phyloP scores from a whole-genome alignment of 2,113 vertebrate genomes.

The Andinoacara biseriatus region DNA sequence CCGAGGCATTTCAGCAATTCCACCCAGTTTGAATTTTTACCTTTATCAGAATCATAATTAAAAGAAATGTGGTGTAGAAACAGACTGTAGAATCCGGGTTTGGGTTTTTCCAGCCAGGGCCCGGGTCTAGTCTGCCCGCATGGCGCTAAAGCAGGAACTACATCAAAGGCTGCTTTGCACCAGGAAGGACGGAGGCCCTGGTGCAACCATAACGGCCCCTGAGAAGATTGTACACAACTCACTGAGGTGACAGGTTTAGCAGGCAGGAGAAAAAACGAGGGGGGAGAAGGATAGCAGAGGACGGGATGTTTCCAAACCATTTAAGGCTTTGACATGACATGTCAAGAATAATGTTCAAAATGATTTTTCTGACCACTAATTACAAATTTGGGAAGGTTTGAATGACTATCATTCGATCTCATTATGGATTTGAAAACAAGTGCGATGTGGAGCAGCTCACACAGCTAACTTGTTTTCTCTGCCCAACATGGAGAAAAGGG shows the following conservation, averaged over 20 bases:
- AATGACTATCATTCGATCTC: conserved; percentile 8
- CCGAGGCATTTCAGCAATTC: not conserved
- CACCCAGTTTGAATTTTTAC: not conserved
- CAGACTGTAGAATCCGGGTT: not conserved
- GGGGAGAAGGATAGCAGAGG: not conserved
- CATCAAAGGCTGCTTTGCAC: conserved; percentile 59
- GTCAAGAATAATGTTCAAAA: conserved; percentile 17
- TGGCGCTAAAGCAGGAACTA: conserved; percentile 47
- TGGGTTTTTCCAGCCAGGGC: conserved; percentile 6
- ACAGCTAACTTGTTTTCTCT: conserved; percentile 31
- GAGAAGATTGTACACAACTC: conserved; percentile 67
- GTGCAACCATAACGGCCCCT: conserved; percentile 53
- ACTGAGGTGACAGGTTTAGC: conserved; percentile 68
- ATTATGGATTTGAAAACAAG: conserved; percentile 17
- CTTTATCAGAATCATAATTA: not conserved
- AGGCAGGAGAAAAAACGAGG: conserved; percentile 27
- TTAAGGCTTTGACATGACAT: conserved; percentile 1
- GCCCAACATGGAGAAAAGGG: not conserved
- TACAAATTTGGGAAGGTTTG: conserved; percentile 5
- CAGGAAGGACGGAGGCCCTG: conserved; percentile 58
- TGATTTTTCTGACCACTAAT: not conserved
- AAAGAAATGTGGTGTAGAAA: conserved; percentile 4
- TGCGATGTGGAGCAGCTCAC: not conserved
- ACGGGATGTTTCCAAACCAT: conserved; percentile 27
- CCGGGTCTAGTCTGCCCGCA: conserved; percentile 14